Percentiles rank a stretch among this genome's conserved stretches.
Evolutionary conservation across 2,113 vertebrate species (phyloP).

Genomic region (Charina bottae): DNA sequence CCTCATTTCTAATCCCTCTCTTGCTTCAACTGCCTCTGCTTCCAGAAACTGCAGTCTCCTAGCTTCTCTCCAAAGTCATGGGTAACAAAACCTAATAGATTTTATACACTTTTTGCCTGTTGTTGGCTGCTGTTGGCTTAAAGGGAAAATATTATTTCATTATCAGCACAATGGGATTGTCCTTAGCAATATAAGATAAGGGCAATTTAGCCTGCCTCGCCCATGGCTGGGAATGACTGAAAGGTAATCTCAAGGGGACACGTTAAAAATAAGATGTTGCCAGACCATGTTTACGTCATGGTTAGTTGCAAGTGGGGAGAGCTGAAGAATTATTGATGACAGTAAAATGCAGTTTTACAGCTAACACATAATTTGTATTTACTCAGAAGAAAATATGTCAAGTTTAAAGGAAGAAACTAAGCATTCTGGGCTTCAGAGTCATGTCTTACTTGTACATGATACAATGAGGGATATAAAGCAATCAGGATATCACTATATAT

Average conservation of each 20-base stretch:
- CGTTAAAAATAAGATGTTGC: not conserved
- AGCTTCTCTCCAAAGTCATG: not conserved
- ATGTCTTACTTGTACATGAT: not conserved
- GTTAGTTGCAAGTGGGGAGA: not conserved
- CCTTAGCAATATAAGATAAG: not conserved
- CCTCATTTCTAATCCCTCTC: not conserved
- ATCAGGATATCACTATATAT: not conserved
- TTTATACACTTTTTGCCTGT: not conserved
- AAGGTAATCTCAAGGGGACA: not conserved
- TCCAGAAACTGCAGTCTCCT: not conserved
- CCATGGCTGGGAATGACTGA: not conserved
- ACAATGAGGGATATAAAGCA: not conserved
- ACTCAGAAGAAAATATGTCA: not conserved
- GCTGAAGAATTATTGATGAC: not conserved
- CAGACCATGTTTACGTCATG: not conserved
- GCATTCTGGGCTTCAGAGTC: not conserved
- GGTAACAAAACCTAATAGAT: not conserved
- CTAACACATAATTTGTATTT: not conserved
- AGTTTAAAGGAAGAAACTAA: not conserved
- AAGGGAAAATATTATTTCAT: not conserved
- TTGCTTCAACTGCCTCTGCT: not conserved
- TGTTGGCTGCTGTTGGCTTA: not conserved
- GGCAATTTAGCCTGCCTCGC: not conserved
- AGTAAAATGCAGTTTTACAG: not conserved
- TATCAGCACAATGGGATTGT: not conserved